These are phyloP conservation scores for Tridacna crocea DNA, from an alignment of 2,888 invertebrate species.

Conservation along the genomic window DNA sequence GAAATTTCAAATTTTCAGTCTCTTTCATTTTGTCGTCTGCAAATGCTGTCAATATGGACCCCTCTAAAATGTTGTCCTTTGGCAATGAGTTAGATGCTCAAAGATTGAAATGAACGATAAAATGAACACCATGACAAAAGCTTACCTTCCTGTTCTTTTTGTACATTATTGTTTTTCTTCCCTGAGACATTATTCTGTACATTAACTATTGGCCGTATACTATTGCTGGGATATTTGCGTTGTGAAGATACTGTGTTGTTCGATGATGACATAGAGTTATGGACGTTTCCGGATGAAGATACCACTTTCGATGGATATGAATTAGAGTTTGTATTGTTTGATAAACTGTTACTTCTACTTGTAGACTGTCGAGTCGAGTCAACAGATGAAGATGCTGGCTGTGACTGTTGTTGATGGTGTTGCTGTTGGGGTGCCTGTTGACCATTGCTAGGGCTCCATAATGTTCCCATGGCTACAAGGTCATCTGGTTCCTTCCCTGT, in stretches of 20 bases:
- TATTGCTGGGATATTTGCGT: slow-evolving; percentile 64
- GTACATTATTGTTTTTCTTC: slow-evolving; percentile 52
- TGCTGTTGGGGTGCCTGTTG: not conserved
- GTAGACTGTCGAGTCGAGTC: slow-evolving; percentile 44
- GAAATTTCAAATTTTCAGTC: no score
- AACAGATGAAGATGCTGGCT: slow-evolving; percentile 48
- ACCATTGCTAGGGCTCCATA: slow-evolving; percentile 74
- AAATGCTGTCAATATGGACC: no score
- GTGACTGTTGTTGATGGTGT: slow-evolving; percentile 25
- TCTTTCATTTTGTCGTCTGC: no score
- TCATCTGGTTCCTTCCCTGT: slow-evolving; percentile 76
- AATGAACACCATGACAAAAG: no score
- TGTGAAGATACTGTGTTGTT: slow-evolving; percentile 58
- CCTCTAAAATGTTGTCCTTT: no score
- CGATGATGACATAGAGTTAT: slow-evolving; percentile 51
- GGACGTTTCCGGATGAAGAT: slow-evolving; percentile 42
- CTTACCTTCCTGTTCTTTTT: slow-evolving; percentile 58
- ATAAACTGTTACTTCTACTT: slow-evolving; percentile 45
- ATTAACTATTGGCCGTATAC: slow-evolving; percentile 64
- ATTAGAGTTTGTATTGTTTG: slow-evolving; percentile 53
- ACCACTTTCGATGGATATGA: slow-evolving; percentile 54
- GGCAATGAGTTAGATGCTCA: no score
- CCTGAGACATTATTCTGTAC: slow-evolving; percentile 65
- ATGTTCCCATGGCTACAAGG: slow-evolving; percentile 79
- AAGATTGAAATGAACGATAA: no score